A percentile compares a stretch with the other conserved stretches of the same genome.
These are phyloP conservation scores for Passer domesticus DNA, from an alignment of 2,113 vertebrate genomes.

Conservation along the genomic window DNA sequence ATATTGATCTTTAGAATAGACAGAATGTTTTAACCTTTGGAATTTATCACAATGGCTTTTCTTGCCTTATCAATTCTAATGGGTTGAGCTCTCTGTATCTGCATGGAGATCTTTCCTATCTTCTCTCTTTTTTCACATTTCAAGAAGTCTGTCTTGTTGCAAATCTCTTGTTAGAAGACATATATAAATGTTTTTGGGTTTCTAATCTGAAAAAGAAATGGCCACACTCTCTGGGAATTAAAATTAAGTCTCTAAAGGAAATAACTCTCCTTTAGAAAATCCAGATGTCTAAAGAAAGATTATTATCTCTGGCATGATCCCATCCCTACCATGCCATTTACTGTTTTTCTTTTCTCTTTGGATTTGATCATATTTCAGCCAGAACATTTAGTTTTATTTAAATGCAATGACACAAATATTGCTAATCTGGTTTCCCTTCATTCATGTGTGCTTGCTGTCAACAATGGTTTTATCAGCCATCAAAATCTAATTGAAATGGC, in stretches of 20 bases:
- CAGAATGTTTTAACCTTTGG: slow-evolving; percentile 50
- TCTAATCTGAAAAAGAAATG: slow-evolving; percentile 61
- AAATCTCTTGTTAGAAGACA: slow-evolving; percentile 54
- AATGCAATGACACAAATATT: slow-evolving; percentile 61
- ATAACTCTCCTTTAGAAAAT: slow-evolving; percentile 33
- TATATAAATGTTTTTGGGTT: slow-evolving; percentile 40
- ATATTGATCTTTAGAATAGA: slow-evolving; percentile 56
- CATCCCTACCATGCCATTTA: background rate
- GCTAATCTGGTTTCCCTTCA: slow-evolving; percentile 65
- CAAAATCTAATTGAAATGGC: slow-evolving; percentile 75
- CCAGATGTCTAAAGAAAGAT: background rate
- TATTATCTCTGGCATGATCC: background rate
- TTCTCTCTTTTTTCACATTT: slow-evolving; percentile 46
- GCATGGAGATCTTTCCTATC: slow-evolving; percentile 50
- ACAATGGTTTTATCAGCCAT: slow-evolving; percentile 71
- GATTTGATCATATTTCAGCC: slow-evolving; percentile 37
- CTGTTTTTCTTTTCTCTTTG: slow-evolving; percentile 32
- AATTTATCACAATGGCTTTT: slow-evolving; percentile 49
- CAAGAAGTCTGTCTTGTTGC: slow-evolving; percentile 36
- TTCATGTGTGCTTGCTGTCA: slow-evolving; percentile 60
- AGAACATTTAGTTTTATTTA: slow-evolving; percentile 68
- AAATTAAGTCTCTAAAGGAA: slow-evolving; percentile 47
- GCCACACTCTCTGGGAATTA: slow-evolving; percentile 21
- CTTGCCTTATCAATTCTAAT: slow-evolving; percentile 59
- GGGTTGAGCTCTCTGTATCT: slow-evolving; percentile 47